Evolutionary conservation across 2,888 invertebrate genomes (phyloP), one percentile per base, ranked within the genome.

Genomic region (Nomada lathburiana): DNA sequence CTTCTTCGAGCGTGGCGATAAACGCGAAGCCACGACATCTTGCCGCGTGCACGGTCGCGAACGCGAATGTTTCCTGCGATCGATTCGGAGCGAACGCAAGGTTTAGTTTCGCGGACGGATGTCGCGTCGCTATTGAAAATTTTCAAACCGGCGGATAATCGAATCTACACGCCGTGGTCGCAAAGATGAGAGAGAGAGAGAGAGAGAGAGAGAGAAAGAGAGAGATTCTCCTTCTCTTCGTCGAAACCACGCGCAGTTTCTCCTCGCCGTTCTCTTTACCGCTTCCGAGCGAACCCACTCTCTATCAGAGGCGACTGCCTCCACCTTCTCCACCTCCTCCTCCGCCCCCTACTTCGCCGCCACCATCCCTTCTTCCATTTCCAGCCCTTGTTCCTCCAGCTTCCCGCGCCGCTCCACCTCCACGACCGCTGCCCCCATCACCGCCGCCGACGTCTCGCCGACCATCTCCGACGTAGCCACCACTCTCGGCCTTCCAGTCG

Each of bases 381-480:
- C 53, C 71, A 57, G 44, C 53, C 23, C 65, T 60, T 9, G 62
- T 44, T 68, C 68, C 52, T 55, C 18, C 59, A 29, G 47, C 23
- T 67, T 69, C 26, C 53, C 63, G 44, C 29, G 50, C n/a, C 29
- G 53, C 23, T 68, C 29, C 29, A 73, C n/a, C 29, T 2, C 59
- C 74, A 52, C 70, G 59, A 23, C 76, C 65, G 52, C 76, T 64
- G 36, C 71, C 67, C 10, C 53, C 65, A 36, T 42, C 67, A 20
- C 50, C 64, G 16, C 26, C 47, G 16, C 67, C 69, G 16, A 73
- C 59, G 63, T 65, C 52, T 20, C 53, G 60, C 62, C 71, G 82
- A 76, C 74, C 81, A 69, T 72, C 84, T 69, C 80, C 83, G 74
- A 73, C 75, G 71, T 60, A 63, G 75, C 83, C 76, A 77, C 83